phyloP scores from a whole-genome alignment of 2,888 invertebrate genomes.

The Eulithis prunata region DNA sequence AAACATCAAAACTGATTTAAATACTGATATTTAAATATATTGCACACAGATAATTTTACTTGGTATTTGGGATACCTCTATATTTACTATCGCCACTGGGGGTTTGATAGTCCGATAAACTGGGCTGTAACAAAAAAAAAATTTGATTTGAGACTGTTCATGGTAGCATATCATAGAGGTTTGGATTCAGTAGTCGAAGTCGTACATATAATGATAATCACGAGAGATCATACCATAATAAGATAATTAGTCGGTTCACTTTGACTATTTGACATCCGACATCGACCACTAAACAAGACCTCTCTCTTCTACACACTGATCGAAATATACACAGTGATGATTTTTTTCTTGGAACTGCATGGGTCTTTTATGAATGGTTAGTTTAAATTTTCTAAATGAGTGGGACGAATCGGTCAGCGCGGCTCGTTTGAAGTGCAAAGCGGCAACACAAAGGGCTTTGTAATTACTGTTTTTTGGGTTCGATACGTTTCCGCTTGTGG shows the following conservation, averaged over 20 bases:
- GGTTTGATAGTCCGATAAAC: no score
- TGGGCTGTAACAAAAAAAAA: no score
- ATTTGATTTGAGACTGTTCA: no score
- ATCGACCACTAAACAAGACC: conserved; percentile 31
- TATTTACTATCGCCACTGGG: no score
- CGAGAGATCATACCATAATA: conserved; percentile 27
- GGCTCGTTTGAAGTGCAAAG: conserved; percentile 70
- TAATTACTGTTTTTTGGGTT: conserved; percentile 66
- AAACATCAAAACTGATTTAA: no score
- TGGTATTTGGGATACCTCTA: no score
- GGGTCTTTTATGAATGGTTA: conserved; percentile 49
- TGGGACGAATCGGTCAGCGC: conserved; percentile 79
- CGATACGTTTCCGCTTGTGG: conserved; percentile 38
- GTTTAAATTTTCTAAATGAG: conserved; percentile 69
- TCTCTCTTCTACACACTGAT: conserved; percentile 1
- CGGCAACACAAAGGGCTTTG: conserved; percentile 65
- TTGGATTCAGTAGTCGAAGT: no score
- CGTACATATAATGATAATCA: conserved; percentile 2
- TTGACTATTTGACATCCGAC: conserved; percentile 74
- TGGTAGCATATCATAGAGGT: no score
- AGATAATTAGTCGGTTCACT: conserved; percentile 74
- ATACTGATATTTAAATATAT: no score
- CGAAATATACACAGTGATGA: not conserved
- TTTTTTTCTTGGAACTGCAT: conserved; percentile 1
- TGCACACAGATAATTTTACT: no score